Evolutionary conservation across 2,113 vertebrate species (phyloP).

Genomic region (Gymnorhina tibicen): DNA sequence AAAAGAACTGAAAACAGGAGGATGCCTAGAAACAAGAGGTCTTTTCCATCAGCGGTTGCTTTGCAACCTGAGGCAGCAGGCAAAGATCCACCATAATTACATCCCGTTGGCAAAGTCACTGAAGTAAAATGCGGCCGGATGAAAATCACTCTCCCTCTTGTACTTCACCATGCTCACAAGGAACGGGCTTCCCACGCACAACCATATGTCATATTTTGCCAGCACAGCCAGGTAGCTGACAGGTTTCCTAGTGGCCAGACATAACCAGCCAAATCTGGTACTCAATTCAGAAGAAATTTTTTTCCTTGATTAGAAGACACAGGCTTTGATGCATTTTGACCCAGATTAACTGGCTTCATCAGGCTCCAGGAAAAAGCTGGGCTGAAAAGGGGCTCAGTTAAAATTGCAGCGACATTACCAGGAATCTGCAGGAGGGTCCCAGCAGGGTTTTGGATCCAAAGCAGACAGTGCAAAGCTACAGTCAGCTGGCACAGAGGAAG

Average conservation of each 20-base stretch:
- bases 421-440: neutral
- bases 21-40: neutral
- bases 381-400: neutral
- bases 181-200: neutral
- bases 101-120: neutral
- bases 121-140: neutral
- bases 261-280: neutral
- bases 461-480: neutral
- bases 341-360: neutral
- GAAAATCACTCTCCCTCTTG: constrained; percentile 1
- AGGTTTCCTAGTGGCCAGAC: neutral
- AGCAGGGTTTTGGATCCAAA: neutral
- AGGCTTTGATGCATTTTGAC: neutral
- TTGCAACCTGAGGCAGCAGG: constrained; percentile 9
- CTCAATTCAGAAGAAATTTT: neutral
- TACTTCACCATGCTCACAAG: neutral
- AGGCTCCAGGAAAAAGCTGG: neutral
- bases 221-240: neutral
- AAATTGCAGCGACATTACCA: accelerated
- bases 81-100: constrained; percentile 47
- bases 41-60: neutral
- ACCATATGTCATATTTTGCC: neutral
- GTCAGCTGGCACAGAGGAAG: neutral
- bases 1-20: neutral
- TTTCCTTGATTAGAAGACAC: neutral